Conservation (phyloP, 2,113 vertebrate genomes). For the Ictalurus furcatus region DNA sequence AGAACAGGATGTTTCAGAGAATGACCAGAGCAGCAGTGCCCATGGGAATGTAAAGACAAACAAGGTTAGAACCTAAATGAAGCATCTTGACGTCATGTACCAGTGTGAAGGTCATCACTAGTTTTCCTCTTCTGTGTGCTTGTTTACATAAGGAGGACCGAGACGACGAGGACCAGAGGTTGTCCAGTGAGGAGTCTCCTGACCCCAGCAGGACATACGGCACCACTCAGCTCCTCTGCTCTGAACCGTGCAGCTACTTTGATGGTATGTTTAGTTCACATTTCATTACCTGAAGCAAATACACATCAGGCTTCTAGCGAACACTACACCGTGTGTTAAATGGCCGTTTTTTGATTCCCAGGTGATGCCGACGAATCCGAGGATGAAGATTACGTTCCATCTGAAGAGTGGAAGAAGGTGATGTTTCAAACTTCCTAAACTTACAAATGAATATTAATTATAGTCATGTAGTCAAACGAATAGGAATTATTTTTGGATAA, state of each 20-base stretch:
- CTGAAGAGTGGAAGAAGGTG: slow-evolving; percentile 99
- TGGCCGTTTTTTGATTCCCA: slow-evolving; percentile 66
- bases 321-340: slow-evolving; percentile 62
- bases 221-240: slow-evolving; percentile 84
- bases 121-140: slow-evolving; percentile 8
- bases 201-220: slow-evolving; percentile 80
- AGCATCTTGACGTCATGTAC: neutral
- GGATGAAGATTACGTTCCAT: slow-evolving; percentile 98
- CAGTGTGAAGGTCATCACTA: neutral
- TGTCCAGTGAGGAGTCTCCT: slow-evolving; percentile 80
- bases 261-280: slow-evolving; percentile 79
- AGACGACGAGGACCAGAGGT: slow-evolving; percentile 80
- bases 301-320: neutral
- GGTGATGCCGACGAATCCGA: slow-evolving; percentile 97
- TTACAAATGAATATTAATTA: neutral
- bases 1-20: slow-evolving; percentile 83
- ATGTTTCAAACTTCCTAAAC: neutral
- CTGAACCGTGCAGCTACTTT: slow-evolving; percentile 90
- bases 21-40: slow-evolving; percentile 88
- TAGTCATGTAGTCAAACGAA: slow-evolving; percentile 9
- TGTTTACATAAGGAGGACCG: slow-evolving; percentile 75
- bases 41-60: slow-evolving; percentile 78
- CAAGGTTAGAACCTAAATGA: slow-evolving; percentile 54
- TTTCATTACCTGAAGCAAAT: neutral
- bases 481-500: slow-evolving; percentile 49